Evolutionary conservation across 2,888 invertebrate species (phyloP), one percentile per base, ranked within the genome.

Genomic region (Priocnemis perturbator): DNA sequence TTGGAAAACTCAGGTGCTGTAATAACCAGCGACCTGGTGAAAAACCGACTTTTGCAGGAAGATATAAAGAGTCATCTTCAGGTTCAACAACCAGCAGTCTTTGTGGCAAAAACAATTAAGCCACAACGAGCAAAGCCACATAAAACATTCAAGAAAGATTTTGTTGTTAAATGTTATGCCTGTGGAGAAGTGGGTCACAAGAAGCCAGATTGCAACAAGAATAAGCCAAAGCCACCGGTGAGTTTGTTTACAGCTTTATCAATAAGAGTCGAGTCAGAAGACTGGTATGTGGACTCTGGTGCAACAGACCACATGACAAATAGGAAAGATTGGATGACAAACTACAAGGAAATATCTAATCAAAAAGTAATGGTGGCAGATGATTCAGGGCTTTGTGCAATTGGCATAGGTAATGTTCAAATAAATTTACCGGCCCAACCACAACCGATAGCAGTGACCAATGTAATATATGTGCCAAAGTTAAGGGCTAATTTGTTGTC

Each of bases 401-500:
- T 0, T 0, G 72, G 70, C 3, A 9, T 0, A 1, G 74, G 70
- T n/a, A 21, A 69, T 0, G 19, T 74, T 2, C 48, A 63, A 0
- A 0, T 71, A 45, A 50, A 61, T 7, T 15, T 60, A 5, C 44
- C 3, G 44, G 0, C 15, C 4, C 30, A 59, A 19, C 17, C 53
- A 23, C 45, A 60, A 5, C 17, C 9, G 0, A 9, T 75, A 4
- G 71, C 72, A 61, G 52, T 83, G 58, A 68, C 71, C 60, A 57
- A 84, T n/a, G 78, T 73, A 7, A 47, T 82, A n/a, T 82, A 60
- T 61, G 82, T 82, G 0, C 82, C 83, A n/a, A 70, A 79, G 3
- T 64, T 84, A 14, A 71, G 69, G 19, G 83, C 73, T 52, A 84
- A 81, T 53, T 57, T 84, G 23, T 15, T 83, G 30, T 85, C 82